Percentiles rank a stretch among this genome's conserved stretches.
Conservation (phyloP, 2,113 vertebrate species). For the Eubucco bourcierii region DNA sequence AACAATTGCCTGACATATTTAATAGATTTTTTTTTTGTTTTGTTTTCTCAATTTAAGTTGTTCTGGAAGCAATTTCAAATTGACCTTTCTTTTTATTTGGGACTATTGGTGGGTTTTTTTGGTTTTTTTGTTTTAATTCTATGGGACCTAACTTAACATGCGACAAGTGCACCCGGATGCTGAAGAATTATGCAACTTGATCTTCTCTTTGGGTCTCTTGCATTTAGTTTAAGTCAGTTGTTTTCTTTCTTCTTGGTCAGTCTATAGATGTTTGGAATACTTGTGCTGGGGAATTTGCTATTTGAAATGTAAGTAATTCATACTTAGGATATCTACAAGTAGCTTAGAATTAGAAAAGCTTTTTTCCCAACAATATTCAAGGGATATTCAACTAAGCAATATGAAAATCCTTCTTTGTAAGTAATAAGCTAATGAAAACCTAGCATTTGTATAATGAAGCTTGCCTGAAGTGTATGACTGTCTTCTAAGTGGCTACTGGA, state of each 20-base stretch:
- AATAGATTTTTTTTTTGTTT: neutral
- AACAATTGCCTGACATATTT: neutral
- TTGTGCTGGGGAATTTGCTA: neutral
- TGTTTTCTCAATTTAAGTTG: neutral
- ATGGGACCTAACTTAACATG: neutral
- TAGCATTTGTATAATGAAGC: neutral
- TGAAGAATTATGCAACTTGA: neutral
- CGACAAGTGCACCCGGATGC: neutral
- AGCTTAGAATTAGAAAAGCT: neutral
- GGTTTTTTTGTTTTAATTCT: neutral
- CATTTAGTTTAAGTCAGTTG: neutral
- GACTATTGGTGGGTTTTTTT: too few species aligned
- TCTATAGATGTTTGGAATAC: neutral
- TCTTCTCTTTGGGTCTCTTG: neutral
- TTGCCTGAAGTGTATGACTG: neutral
- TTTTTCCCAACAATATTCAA: neutral
- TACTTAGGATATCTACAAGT: neutral
- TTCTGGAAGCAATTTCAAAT: neutral
- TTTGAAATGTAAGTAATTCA: neutral
- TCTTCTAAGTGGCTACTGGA: neutral
- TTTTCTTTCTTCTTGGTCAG: neutral
- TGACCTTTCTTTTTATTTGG: neutral
- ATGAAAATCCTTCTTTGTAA: neutral
- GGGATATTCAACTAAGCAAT: neutral
- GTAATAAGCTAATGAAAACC: neutral